Conservation (phyloP, 2,113 vertebrate genomes). For the Clarias batrachus region DNA sequence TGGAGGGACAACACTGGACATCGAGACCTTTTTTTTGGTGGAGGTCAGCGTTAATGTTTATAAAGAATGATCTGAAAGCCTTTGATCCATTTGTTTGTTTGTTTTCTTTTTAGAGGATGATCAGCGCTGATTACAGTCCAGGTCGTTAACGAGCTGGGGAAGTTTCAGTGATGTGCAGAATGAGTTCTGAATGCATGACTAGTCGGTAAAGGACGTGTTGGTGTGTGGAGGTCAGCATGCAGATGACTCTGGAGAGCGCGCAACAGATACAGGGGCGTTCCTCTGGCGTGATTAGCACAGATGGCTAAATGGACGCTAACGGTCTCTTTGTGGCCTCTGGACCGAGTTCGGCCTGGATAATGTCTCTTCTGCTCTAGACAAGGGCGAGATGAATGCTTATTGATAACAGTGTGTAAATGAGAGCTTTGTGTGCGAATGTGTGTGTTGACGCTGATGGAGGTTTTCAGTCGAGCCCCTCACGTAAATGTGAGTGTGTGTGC, state of each 20-base stretch:
- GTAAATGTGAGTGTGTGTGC: neutral
- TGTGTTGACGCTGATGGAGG: neutral
- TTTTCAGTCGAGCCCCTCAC: neutral
- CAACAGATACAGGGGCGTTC: slow-evolving; percentile 59
- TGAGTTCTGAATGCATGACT: slow-evolving; percentile 61
- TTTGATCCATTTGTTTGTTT: neutral
- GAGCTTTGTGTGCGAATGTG: neutral
- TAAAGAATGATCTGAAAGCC: neutral
- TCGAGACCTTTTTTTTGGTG: neutral
- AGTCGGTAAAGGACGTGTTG: slow-evolving; percentile 63
- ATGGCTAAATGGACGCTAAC: slow-evolving; percentile 76
- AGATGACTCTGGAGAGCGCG: slow-evolving; percentile 60
- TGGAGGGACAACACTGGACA: no score
- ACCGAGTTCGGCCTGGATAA: slow-evolving; percentile 54
- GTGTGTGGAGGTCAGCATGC: slow-evolving; percentile 69
- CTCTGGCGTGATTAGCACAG: slow-evolving; percentile 69
- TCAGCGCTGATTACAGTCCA: slow-evolving; percentile 53
- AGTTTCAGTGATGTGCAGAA: slow-evolving; percentile 57
- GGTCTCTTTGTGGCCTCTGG: slow-evolving; percentile 65
- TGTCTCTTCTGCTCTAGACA: slow-evolving; percentile 51
- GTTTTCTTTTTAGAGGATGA: slow-evolving; percentile 50
- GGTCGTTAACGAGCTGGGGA: slow-evolving; percentile 57
- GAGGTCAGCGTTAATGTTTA: neutral
- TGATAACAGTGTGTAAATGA: slow-evolving; percentile 59
- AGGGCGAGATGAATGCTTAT: slow-evolving; percentile 51